Evolutionary conservation across 37 sponge, comb jelly and placozoan species (phyloP), one percentile per base, ranked within the genome.

Genomic region (Aplysina aerophoba): DNA sequence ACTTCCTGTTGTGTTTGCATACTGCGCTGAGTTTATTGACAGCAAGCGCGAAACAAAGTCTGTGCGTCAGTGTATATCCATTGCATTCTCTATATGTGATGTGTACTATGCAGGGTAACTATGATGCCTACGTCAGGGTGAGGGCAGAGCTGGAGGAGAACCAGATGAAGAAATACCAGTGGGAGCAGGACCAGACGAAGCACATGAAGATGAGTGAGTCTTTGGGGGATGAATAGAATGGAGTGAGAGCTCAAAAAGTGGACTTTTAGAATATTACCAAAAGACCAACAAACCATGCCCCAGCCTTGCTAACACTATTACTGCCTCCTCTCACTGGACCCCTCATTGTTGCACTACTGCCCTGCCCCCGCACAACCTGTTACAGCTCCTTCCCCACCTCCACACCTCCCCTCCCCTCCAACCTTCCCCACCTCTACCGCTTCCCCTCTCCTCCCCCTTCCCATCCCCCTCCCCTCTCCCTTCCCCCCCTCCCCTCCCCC

Each of bases 101-200:
- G n/a, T n/a, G n/a, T n/a, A n/a, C n/a, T n/a, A n/a, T 44, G 50
- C 8, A 94, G 95, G 98, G 98, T 61, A 97, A 97, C 72, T 97
- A 97, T 82, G 98, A 97, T 86, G 84, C 95, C 0, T 95, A 95
- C 59, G 88, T 97, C 73, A 88, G 79, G 72, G 94, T 94, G 12
- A 81, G 98, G 2, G 27, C 78, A 30, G 98, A 97, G 40, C 41
- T 97, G 87, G 98, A 97, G 87, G 98, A 97, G 67, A 86, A 97
- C 78, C 98, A 97, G 90, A 97, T 94, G 94, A 97, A 97, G 90
- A 74, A 92, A 33, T 95, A 97, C 85, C 73, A 95, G n/a, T 97
- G 98, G 98, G 95, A 97, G 74, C 92, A 89, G 63, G 93, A 93
- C 50, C 98, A 97, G 85, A 97, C 95, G 67, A 88, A 90, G 61